Base-by-base conservation (phyloP, 2,113 vertebrate species). In the Argyrosomus japonicus region DNA sequence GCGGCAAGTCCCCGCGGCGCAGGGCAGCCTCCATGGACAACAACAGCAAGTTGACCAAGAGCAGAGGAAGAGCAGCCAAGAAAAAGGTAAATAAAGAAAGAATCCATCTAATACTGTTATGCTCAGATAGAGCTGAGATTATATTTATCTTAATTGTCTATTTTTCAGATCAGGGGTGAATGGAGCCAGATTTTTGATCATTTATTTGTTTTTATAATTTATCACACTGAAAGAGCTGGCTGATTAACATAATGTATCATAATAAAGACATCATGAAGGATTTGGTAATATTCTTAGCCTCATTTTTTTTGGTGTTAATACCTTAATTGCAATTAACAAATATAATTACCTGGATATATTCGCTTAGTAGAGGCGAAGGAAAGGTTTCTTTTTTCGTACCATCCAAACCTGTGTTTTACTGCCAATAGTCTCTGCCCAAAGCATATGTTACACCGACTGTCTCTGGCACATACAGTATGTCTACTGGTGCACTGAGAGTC, bases 21-120 rank as follows among this genome's bases (percentile, higher is more conserved):
- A 93, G 98, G 79, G 98, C 98, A 0, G 97, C 97, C 0, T 99
- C 98, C 79, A 99, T 99, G 98, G 98, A 99, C 95, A 99, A 99
- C 95, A 99, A 98, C 94, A 98, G 98, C 95, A 99, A 99, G 90
- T 98, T 99, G 90, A 95, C 96, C 47, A 99, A 99, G 94, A 99
- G 98, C 94, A 95, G 97, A 87, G 98, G 98, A 68, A 95, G 98
- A 79, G 98, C 98, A 5, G 97, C 98, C 48, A 99, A 99, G 96
- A 99, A 99, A 91, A 99, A 99, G 94, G 97, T 95, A 89, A 53
- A 13, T 1, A 4, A 3, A 18, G 0, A 13, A n/a, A 62, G 1
- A 15, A 68, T n/a, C 21, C 4, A 8, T 12, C 18, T 2, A 1
- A 43, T 32, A 13, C 11, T 32, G 14, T n/a, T 43, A 11, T 27